Evolutionary conservation across 2,797 vertebrate genomes (phyloP).

Genomic region (Trichosurus vulpecula): DNA sequence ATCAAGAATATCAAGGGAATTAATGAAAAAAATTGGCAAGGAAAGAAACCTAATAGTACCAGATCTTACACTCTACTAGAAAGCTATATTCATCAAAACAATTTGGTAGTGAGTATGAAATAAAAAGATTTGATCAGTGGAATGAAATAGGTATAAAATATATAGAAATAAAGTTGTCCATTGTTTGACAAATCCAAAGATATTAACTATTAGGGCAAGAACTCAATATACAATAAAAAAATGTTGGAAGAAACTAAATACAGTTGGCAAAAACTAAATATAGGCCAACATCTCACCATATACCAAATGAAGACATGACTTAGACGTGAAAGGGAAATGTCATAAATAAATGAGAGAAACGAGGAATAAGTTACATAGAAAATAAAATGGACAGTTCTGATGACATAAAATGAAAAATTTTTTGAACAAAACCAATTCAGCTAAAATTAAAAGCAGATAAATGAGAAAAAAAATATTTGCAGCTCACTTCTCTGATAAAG

Average conservation of each 20-base stretch:
- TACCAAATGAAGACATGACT: not conserved
- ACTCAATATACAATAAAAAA: not conserved
- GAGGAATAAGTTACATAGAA: not conserved
- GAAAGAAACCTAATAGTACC: not conserved
- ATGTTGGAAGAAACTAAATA: not conserved
- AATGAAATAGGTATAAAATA: not conserved
- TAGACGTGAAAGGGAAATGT: not conserved
- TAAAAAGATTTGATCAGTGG: not conserved
- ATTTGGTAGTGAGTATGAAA: not conserved
- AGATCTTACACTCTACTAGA: not conserved
- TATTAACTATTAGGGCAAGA: not conserved
- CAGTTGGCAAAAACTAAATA: not conserved
- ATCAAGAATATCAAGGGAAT: not conserved
- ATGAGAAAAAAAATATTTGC: not conserved
- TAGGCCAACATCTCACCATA: not conserved
- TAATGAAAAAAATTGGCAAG: not conserved
- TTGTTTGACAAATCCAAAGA: not conserved
- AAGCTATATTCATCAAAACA: not conserved
- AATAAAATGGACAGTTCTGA: not conserved
- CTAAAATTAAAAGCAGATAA: not conserved
- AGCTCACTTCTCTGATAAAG: not conserved
- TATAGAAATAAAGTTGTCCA: not conserved
- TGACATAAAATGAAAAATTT: not conserved
- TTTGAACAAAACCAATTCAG: not conserved
- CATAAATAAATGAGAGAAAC: not conserved